These are phyloP conservation scores for Sphaerophoria taeniata DNA, from an alignment of 2,888 invertebrate species.

Conservation along the genomic window DNA sequence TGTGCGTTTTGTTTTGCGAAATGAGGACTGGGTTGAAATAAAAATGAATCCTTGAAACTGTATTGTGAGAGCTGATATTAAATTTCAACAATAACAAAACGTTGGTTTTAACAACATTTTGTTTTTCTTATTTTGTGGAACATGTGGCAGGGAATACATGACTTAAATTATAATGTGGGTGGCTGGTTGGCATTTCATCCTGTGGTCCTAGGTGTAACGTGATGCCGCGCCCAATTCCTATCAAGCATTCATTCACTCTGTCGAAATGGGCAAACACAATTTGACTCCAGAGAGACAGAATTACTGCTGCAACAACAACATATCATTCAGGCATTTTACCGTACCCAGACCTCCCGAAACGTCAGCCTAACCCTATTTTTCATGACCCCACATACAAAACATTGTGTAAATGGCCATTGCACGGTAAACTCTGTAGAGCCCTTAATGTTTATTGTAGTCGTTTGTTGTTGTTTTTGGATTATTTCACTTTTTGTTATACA, in stretches of 20 bases:
- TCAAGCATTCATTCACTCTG: conserved; percentile 69
- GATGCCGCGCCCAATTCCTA: conserved; percentile 68
- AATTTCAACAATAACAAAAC: conserved; percentile 42
- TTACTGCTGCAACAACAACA: conserved; percentile 26
- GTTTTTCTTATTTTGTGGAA: background rate
- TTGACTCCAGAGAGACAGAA: conserved; percentile 38
- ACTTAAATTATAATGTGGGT: conserved; percentile 16
- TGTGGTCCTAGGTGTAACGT: conserved; percentile 44
- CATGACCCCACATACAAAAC: background rate
- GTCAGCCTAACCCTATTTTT: conserved; percentile 37
- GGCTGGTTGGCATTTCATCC: background rate
- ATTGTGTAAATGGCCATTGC: too few species aligned
- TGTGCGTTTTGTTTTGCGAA: background rate
- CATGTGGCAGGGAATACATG: conserved; percentile 29
- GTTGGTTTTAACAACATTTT: background rate
- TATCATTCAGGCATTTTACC: conserved; percentile 56
- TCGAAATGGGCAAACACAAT: conserved; percentile 68
- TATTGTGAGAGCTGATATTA: conserved; percentile 51
- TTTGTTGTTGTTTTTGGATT: conserved; percentile 57
- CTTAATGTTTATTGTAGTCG: conserved; percentile 56
- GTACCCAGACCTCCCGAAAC: conserved; percentile 30
- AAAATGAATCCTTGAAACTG: conserved; percentile 64
- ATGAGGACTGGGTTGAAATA: background rate
- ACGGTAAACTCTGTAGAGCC: conserved; percentile 35
- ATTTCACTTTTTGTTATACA: conserved; percentile 38